Evolutionary conservation across 2,797 vertebrate genomes (phyloP).

Genomic region (Sebastes minor): DNA sequence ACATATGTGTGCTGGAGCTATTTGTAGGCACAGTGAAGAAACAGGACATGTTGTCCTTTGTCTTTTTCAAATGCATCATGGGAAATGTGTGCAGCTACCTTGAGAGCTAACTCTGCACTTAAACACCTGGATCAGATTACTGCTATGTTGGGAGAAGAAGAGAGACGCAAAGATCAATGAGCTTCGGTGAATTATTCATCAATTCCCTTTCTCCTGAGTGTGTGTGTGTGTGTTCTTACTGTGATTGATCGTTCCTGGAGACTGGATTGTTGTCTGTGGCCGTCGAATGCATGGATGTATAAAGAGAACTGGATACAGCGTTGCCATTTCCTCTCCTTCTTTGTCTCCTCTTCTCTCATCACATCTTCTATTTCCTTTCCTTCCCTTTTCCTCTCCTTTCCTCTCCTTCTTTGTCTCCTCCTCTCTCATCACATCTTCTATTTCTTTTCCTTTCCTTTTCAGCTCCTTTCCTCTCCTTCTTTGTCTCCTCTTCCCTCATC

Average conservation of each 20-base stretch:
- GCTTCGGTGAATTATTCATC: constrained; percentile 69
- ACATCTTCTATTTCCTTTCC: not conserved
- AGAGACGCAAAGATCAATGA: constrained; percentile 48
- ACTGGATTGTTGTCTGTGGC: not conserved
- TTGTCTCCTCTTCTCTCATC: too few relatives aligned
- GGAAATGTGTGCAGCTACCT: constrained; percentile 11
- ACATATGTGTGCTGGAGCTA: not conserved
- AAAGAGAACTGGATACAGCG: too few relatives aligned
- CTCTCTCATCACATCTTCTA: fast-evolving
- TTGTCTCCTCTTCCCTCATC: too few relatives aligned
- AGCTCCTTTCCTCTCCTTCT: too few relatives aligned
- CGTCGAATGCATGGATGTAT: not conserved
- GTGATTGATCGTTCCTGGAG: constrained; percentile 6
- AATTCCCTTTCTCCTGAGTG: constrained; percentile 29
- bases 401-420: too few relatives aligned
- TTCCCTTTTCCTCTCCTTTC: not conserved
- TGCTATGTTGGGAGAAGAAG: constrained; percentile 26
- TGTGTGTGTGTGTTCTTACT: not conserved
- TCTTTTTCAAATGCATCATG: constrained; percentile 37
- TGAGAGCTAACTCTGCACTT: constrained; percentile 22
- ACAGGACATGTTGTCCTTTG: constrained; percentile 21
- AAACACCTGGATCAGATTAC: constrained; percentile 49
- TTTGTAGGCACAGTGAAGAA: not conserved
- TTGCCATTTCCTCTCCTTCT: too few relatives aligned
- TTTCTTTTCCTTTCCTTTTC: too few relatives aligned